These are phyloP conservation scores for Parapsyche elsis DNA, from an alignment of 1,140 invertebrate species.

Conservation along the genomic window DNA sequence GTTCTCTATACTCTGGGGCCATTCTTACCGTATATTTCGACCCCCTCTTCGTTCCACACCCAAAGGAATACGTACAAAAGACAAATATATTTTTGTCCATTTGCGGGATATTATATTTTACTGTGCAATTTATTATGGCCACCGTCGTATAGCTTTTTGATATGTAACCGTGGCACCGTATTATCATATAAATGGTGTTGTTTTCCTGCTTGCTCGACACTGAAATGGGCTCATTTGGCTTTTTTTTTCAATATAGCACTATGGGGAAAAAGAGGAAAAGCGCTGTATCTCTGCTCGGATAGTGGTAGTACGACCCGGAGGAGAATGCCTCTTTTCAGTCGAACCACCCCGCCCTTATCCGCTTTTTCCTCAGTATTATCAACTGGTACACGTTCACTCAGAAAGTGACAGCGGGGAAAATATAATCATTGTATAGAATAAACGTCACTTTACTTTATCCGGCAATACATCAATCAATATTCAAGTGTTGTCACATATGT, in stretches of 20 bases:
- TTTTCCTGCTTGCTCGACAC: conserved; percentile 42
- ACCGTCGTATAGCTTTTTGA: conserved; percentile 44
- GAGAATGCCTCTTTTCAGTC: background rate
- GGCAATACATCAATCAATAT: conserved; percentile 12
- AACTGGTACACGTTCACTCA: background rate
- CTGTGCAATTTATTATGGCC: conserved; percentile 46
- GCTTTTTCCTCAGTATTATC: background rate
- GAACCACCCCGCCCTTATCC: background rate
- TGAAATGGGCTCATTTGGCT: conserved; percentile 44
- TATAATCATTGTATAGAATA: conserved; percentile 16
- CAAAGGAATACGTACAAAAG: conserved; percentile 14
- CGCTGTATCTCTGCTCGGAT: background rate
- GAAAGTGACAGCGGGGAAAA: background rate
- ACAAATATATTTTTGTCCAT: conserved; percentile 46
- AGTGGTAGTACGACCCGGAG: background rate
- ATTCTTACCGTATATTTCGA: background rate
- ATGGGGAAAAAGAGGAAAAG: conserved; percentile 9
- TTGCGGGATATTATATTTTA: conserved; percentile 49
- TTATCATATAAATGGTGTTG: conserved; percentile 52
- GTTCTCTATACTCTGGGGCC: background rate
- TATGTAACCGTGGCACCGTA: conserved; percentile 39
- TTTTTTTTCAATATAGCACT: conserved; percentile 33
- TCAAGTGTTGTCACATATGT: too few relatives aligned
- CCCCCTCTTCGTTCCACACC: background rate
- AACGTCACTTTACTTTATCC: conserved; percentile 17